Evolutionary conservation across 2,888 invertebrate genomes (phyloP).

Genomic region (Pandemis corylana): DNA sequence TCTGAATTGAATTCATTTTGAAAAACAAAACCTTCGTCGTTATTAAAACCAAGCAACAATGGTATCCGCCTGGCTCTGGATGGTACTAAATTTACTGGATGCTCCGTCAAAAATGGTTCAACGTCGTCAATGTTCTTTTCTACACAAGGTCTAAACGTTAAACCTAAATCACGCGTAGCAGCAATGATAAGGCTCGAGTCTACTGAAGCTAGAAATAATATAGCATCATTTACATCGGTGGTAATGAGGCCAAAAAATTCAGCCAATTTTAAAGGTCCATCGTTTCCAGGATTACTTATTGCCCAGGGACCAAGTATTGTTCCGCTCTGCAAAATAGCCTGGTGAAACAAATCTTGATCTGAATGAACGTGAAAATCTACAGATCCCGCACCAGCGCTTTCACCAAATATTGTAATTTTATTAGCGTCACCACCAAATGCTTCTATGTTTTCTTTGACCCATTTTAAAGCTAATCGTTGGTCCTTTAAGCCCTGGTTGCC

Average conservation of each 20-base stretch:
- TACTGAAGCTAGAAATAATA: slow-evolving; percentile 51
- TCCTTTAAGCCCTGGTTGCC: slow-evolving; percentile 71
- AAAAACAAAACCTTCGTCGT: slow-evolving; percentile 52
- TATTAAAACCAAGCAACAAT: slow-evolving; percentile 62
- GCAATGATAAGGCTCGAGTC: slow-evolving; percentile 53
- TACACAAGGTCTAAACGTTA: slow-evolving; percentile 58
- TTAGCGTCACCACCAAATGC: slow-evolving; percentile 64
- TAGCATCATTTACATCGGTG: slow-evolving; percentile 50
- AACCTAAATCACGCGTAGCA: slow-evolving; percentile 47
- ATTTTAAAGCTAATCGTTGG: slow-evolving; percentile 60
- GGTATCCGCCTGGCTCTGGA: slow-evolving; percentile 57
- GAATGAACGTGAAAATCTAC: slow-evolving; percentile 63
- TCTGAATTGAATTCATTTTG: not conserved
- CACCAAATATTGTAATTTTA: slow-evolving; percentile 61
- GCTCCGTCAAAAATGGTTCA: slow-evolving; percentile 56
- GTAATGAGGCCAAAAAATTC: slow-evolving; percentile 52
- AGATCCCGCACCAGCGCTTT: slow-evolving; percentile 62
- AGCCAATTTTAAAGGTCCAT: slow-evolving; percentile 56
- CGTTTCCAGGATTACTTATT: slow-evolving; percentile 51
- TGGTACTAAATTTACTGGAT: slow-evolving; percentile 53
- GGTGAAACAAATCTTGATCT: slow-evolving; percentile 56
- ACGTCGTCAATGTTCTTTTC: slow-evolving; percentile 59
- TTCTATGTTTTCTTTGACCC: slow-evolving; percentile 63
- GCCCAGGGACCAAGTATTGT: slow-evolving; percentile 52
- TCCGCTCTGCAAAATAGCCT: slow-evolving; percentile 62